Evolutionary conservation across 2,888 invertebrate genomes (phyloP).

Genomic region (Chironomus tentans): DNA sequence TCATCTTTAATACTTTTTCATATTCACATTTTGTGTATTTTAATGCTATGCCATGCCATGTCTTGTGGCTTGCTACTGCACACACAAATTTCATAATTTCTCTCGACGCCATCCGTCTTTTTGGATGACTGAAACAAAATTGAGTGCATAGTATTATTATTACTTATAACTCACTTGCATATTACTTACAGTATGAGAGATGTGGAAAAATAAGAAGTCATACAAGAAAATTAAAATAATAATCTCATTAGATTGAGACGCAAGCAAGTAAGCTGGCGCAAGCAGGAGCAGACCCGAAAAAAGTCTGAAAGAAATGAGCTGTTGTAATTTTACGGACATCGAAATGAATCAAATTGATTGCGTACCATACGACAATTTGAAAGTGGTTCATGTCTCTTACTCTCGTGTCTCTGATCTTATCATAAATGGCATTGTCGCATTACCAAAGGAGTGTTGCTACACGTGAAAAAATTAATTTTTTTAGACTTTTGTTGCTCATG

Average conservation of each 20-base stretch:
- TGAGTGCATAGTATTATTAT: neutral
- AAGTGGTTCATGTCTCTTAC: neutral
- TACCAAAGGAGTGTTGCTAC: neutral
- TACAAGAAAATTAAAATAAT: constrained; percentile 23
- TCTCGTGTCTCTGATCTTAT: neutral
- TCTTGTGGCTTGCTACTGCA: constrained; percentile 2
- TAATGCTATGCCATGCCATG: neutral
- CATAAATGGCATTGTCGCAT: constrained; percentile 12
- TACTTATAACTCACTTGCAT: neutral
- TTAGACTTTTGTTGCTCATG: neutral
- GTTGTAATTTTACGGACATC: constrained; percentile 13
- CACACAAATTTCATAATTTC: constrained; percentile 16
- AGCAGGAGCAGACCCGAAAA: neutral
- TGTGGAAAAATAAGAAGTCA: constrained; percentile 21
- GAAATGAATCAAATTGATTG: constrained; percentile 5
- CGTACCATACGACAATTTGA: constrained; percentile 2
- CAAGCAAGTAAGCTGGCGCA: neutral
- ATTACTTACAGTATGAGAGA: neutral
- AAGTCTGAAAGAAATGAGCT: neutral
- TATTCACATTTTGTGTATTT: too few relatives aligned
- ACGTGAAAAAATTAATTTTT: neutral
- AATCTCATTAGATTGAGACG: constrained; percentile 22
- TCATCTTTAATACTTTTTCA: too few relatives aligned
- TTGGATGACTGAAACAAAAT: constrained; percentile 12
- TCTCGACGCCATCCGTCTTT: constrained; percentile 22